Percentiles rank a stretch among this genome's conserved stretches.
These are phyloP conservation scores for Plutella xylostella DNA, from an alignment of 2,888 invertebrate genomes.

Conservation along the genomic window DNA sequence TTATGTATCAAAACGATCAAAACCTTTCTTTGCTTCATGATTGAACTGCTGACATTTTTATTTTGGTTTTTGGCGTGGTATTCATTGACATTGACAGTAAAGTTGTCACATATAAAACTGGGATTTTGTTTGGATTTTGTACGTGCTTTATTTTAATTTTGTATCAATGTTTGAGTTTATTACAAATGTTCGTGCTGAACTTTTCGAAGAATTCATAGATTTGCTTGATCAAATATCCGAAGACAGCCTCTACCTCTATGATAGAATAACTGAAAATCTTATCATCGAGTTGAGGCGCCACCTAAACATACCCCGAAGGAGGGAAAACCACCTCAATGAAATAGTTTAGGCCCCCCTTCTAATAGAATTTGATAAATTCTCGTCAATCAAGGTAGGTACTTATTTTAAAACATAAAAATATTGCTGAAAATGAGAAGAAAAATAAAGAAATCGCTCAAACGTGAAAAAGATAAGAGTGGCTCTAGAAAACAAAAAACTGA, in stretches of 20 bases:
- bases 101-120: too few relatives aligned
- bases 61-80: too few relatives aligned
- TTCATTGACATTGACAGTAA: too few relatives aligned
- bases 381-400: constrained; percentile 12
- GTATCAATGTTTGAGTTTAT: constrained; percentile 49
- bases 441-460: background rate
- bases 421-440: constrained; percentile 1
- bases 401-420: too few relatives aligned
- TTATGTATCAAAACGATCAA: too few relatives aligned
- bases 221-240: constrained; percentile 41
- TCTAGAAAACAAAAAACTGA: constrained; percentile 7
- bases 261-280: constrained; percentile 48
- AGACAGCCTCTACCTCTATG: constrained; percentile 39
- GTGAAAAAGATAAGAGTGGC: constrained; percentile 9
- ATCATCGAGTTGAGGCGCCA: constrained; percentile 36
- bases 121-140: too few relatives aligned
- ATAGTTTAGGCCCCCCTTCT: constrained; percentile 32
- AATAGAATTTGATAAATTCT: constrained; percentile 3
- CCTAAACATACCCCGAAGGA: constrained; percentile 37
- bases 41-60: too few relatives aligned
- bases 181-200: constrained; percentile 33
- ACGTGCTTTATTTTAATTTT: too few relatives aligned
- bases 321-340: constrained; percentile 41
- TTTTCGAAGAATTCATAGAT: constrained; percentile 38
- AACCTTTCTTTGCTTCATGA: too few relatives aligned